A percentile compares a stretch with the other conserved stretches of the same genome.
phyloP scores from a whole-genome alignment of 2,797 vertebrate genomes.

The Myripristis murdjan region DNA sequence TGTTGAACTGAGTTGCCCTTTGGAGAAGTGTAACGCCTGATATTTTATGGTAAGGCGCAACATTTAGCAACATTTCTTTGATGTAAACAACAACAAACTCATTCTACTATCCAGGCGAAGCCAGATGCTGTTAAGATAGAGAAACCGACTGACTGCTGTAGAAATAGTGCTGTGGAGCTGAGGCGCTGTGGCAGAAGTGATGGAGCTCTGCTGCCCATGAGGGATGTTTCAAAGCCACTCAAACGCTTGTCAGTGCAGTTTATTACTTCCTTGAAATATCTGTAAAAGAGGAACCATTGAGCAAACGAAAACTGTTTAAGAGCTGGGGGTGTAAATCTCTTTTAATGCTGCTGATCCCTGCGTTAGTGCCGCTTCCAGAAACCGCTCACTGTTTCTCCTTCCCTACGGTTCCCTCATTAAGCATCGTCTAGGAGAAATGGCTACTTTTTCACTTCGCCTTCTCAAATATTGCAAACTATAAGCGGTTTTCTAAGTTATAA shows the following conservation, averaged over 20 bases:
- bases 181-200: conserved; percentile 61
- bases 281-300: conserved; percentile 80
- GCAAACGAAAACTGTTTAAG: conserved; percentile 80
- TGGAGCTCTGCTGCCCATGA: conserved; percentile 75
- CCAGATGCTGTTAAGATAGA: conserved; percentile 44
- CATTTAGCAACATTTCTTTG: conserved; percentile 63
- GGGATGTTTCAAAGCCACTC: conserved; percentile 78
- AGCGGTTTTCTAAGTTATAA: conserved; percentile 78
- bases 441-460: conserved; percentile 78
- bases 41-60: conserved; percentile 47
- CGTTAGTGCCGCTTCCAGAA: conserved; percentile 79
- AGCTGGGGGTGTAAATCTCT: conserved; percentile 85
- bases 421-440: conserved; percentile 71
- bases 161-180: conserved; percentile 50
- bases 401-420: conserved; percentile 79
- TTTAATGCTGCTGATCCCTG: conserved; percentile 83
- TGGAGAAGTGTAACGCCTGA: conserved; percentile 32
- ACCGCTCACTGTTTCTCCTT: conserved; percentile 69
- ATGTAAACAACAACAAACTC: conserved; percentile 72
- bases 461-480: conserved; percentile 83
- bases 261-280: conserved; percentile 86
- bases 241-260: conserved; percentile 80
- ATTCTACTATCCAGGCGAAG: conserved; percentile 52
- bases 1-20: conserved; percentile 52
- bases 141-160: conserved; percentile 56